Evolutionary conservation across 1,140 invertebrate genomes (phyloP).

Genomic region (Bombus superbus): DNA sequence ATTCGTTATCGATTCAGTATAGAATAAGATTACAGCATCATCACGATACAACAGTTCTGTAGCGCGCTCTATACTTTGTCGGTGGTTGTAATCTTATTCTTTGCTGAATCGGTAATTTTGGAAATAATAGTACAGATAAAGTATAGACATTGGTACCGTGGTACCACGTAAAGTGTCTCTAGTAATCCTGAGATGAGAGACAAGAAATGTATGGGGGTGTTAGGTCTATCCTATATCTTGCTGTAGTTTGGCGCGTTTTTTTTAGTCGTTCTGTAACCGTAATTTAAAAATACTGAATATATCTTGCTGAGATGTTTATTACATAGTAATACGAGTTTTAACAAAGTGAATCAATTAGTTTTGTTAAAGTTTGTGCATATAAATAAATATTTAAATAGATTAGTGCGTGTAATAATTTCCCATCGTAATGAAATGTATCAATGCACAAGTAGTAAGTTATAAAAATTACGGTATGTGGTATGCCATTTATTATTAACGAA

Average conservation of each 20-base stretch:
- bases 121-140: neutral
- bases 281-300: neutral
- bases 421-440: neutral
- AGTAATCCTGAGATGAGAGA: neutral
- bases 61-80: no score
- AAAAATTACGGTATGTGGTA: no score
- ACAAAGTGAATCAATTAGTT: neutral
- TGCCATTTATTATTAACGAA: neutral
- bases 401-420: neutral
- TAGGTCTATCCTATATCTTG: neutral
- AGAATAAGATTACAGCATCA: no score
- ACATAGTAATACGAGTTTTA: neutral
- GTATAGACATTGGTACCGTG: no score
- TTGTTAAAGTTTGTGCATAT: neutral
- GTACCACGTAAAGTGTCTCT: neutral
- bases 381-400: neutral
- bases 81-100: neutral
- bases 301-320: neutral
- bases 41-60: no score
- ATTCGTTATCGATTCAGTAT: no score
- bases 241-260: neutral
- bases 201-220: neutral
- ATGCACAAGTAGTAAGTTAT: no score
- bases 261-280: neutral
- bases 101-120: neutral